Evolutionary conservation across 2,888 invertebrate species (phyloP).

Genomic region (Stenichneumon culpator): DNA sequence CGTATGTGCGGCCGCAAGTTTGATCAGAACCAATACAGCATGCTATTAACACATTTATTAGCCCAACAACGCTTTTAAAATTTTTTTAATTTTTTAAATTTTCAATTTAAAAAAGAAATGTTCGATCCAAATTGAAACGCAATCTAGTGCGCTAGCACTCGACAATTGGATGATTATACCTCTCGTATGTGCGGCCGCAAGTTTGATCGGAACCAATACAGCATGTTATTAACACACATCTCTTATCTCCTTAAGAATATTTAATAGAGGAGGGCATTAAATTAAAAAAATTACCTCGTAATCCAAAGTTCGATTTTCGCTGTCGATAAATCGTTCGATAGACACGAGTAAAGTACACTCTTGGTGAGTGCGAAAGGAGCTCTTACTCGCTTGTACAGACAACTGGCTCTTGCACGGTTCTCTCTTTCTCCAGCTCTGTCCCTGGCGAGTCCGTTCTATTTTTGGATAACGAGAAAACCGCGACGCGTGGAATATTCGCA

Average conservation of each 20-base stretch:
- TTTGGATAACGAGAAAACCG: slow-evolving; percentile 64
- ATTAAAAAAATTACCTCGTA: background rate
- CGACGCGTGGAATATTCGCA: slow-evolving; percentile 63
- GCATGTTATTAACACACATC: slow-evolving; percentile 1
- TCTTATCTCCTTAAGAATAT: background rate
- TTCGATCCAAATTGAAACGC: slow-evolving; percentile 39
- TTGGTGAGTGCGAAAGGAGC: background rate
- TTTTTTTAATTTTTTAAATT: no score
- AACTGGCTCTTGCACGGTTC: background rate
- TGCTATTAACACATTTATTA: background rate
- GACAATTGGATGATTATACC: background rate
- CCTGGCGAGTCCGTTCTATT: slow-evolving; percentile 64
- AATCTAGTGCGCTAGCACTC: slow-evolving; percentile 25
- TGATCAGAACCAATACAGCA: background rate
- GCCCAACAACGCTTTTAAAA: no score
- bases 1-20: background rate
- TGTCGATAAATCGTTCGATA: slow-evolving; percentile 2
- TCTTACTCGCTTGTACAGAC: background rate
- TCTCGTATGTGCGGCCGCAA: background rate
- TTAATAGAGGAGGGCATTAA: background rate
- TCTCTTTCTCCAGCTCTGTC: slow-evolving; percentile 5
- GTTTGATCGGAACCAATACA: background rate
- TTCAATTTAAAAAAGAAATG: background rate
- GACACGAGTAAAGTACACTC: background rate
- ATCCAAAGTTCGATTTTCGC: background rate